Base-by-base conservation (phyloP, 2,113 vertebrate species). In the Dipodomys spectabilis region DNA sequence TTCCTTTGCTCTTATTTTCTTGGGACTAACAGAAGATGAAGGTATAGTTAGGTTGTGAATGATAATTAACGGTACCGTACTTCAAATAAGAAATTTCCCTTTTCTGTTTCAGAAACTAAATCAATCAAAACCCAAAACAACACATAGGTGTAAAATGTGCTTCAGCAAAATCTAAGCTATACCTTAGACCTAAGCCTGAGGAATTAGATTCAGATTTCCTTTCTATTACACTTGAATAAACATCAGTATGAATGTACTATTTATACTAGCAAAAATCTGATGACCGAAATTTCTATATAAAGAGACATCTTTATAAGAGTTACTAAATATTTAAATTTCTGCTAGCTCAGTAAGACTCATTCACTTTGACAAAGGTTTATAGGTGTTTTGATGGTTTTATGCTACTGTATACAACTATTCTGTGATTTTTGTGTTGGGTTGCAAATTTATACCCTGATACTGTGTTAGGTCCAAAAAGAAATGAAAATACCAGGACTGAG, bases 291-390 rank as follows among this genome's bases (percentile, higher is more conserved):
- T 60, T 53, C 39, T 78, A 22, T 84, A 75, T 92, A 45, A 92
- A 57, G 64, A 53, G 39, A 62, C 39, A 67, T 89, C 22, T 85
- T 95, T 79, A 44, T 77, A 83, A 35, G 30, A 88, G 8, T 78
- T 84, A 79, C 32, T 45, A 28, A 69, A 69, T 92, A 75, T 92
- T 89, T 95, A 73, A 49, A 45, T 82, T 84, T 80, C 71, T 94
- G 25, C 27, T 80, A 7, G 28, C 11, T 18, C 74, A n/a, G 0
- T 82, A 75, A 7, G 45, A 64, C 6, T 27, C 83, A 8, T 73
- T 85, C n/a, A 80, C 10, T 74, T 94, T 73, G 67, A 68, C 86
- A 18, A 90, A 86, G 30, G 6, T 27, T 60, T 72, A 2, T 64
- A 82, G 72, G 23, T 95, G 10, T 49, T 83, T 84, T 94, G 28